A percentile compares a stretch with the other conserved stretches of the same genome.
Evolutionary conservation across 2,888 invertebrate species (phyloP).

Genomic region (Leptinotarsa haldemani): DNA sequence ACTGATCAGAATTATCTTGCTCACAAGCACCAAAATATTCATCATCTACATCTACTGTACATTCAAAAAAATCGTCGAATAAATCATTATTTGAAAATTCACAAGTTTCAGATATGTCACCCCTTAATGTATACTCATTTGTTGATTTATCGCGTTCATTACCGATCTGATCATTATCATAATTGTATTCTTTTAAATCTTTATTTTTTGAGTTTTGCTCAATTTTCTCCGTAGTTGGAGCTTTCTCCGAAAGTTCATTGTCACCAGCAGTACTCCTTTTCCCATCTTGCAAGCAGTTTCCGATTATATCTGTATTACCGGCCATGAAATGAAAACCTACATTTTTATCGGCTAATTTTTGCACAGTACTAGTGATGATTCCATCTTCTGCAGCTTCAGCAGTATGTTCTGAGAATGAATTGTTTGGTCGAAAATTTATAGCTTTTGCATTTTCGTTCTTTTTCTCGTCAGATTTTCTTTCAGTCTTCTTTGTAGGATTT

Average conservation of each 20-base stretch:
- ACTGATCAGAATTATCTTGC: neutral
- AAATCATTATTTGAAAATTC: neutral
- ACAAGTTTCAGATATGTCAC: neutral
- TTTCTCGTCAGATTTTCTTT: neutral
- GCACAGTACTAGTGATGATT: neutral
- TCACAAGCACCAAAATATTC: neutral
- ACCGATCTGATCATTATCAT: neutral
- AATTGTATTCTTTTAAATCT: neutral
- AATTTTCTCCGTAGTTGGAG: neutral
- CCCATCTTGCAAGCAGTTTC: neutral
- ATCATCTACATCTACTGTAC: neutral
- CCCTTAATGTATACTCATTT: neutral
- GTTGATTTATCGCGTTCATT: neutral
- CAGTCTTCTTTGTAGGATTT: neutral
- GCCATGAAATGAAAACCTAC: constrained; percentile 19
- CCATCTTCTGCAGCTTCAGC: neutral
- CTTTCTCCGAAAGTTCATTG: neutral
- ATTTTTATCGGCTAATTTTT: constrained; percentile 9
- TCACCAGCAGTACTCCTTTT: neutral
- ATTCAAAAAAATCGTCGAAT: neutral
- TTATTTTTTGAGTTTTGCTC: neutral
- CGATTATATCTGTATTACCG: constrained; percentile 14
- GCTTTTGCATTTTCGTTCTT: neutral
- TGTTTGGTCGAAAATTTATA: neutral
- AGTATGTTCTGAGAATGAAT: neutral